phyloP scores from a whole-genome alignment of 2,888 invertebrate species.

The Tenthredo livida region DNA sequence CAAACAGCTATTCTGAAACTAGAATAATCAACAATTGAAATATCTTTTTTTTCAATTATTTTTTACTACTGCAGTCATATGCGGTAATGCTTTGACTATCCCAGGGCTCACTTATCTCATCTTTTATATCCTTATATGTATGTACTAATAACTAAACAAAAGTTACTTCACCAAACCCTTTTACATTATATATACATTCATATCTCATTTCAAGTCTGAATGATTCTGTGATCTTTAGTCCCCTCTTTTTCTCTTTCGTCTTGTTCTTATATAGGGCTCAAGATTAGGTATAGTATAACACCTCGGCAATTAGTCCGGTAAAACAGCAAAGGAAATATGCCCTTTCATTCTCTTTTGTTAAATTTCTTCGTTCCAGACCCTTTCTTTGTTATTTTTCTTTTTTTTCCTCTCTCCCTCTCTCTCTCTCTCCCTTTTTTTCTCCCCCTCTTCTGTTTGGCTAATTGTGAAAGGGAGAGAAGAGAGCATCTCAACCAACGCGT shows the following conservation, averaged over 20 bases:
- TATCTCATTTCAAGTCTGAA: not conserved
- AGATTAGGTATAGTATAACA: not conserved
- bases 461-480: conserved; percentile 22
- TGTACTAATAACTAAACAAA: too few relatives aligned
- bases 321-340: not conserved
- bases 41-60: not conserved
- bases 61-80: not conserved
- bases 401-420: not conserved
- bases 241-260: not conserved
- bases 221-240: not conserved
- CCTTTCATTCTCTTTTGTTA: not conserved
- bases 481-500: conserved; percentile 17
- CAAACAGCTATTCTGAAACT: not conserved
- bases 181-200: too few relatives aligned
- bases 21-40: not conserved
- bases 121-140: not conserved
- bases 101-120: not conserved
- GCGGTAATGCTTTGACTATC: not conserved
- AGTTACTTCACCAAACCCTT: not conserved
- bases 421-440: too few relatives aligned
- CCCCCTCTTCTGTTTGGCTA: not conserved
- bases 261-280: not conserved
- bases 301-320: not conserved
- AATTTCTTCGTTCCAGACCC: not conserved
- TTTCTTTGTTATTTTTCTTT: not conserved